Conservation (phyloP, 2,113 vertebrate genomes). For the Ptyas mucosa region DNA sequence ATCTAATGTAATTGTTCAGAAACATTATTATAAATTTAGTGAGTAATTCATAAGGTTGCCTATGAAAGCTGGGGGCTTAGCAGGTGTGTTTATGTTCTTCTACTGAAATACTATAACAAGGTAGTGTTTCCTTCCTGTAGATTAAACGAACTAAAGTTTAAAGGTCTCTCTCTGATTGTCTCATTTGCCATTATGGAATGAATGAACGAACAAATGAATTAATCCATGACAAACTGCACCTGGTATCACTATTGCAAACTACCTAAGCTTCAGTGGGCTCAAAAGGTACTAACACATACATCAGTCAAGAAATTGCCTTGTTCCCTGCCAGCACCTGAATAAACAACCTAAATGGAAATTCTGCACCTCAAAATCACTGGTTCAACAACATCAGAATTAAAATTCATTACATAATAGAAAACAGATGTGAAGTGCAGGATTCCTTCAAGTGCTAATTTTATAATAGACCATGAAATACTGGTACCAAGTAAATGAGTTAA, state of each 20-base stretch:
- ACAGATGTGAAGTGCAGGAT: background rate
- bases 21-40: background rate
- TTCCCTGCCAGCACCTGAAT: background rate
- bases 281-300: background rate
- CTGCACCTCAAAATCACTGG: background rate
- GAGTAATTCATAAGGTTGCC: background rate
- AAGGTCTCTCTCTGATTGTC: background rate
- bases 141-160: background rate
- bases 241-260: background rate
- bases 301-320: background rate
- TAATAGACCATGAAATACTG: background rate
- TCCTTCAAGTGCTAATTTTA: background rate
- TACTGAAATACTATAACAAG: background rate
- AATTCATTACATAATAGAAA: background rate
- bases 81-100: background rate
- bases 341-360: background rate
- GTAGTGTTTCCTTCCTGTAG: background rate
- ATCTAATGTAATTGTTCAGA: background rate
- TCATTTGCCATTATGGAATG: background rate
- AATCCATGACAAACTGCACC: background rate
- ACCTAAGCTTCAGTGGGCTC: background rate
- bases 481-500: background rate
- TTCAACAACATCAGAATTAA: background rate
- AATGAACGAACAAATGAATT: background rate
- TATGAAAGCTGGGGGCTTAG: background rate